Conservation (phyloP, 2,113 vertebrate species). For the Rhinolophus ferrumequinum region DNA sequence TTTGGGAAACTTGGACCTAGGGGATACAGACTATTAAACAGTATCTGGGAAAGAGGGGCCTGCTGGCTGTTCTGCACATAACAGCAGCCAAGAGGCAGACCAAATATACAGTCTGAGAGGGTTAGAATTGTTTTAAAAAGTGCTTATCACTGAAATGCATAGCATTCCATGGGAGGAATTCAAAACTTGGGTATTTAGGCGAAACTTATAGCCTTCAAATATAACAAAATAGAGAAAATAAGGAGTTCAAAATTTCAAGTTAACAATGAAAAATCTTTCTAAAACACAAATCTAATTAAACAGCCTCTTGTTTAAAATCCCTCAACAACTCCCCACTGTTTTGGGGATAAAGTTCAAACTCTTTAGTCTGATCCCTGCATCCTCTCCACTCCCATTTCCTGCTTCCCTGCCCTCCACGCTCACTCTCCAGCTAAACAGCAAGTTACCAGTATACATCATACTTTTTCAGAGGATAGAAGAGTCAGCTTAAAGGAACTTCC, state of each 20-base stretch:
- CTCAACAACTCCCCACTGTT: background rate
- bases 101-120: slow-evolving; percentile 26
- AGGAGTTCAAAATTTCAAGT: slow-evolving; percentile 23
- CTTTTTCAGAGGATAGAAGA: background rate
- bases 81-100: background rate
- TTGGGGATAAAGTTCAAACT: background rate
- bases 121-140: background rate
- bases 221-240: slow-evolving; percentile 10
- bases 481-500: background rate
- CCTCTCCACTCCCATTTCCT: background rate
- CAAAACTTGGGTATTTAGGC: slow-evolving; percentile 5
- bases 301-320: slow-evolving; percentile 26
- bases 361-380: background rate
- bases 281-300: background rate
- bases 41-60: background rate
- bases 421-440: background rate
- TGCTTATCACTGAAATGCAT: background rate
- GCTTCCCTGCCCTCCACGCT: background rate
- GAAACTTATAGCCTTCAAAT: background rate
- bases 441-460: background rate
- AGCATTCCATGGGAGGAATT: background rate
- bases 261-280: background rate
- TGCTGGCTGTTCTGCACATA: background rate
- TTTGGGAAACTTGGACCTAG: background rate
- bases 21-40: background rate